These are phyloP conservation scores for Phrynocephalus forsythii DNA, from an alignment of 2,797 vertebrate genomes.

Conservation along the genomic window DNA sequence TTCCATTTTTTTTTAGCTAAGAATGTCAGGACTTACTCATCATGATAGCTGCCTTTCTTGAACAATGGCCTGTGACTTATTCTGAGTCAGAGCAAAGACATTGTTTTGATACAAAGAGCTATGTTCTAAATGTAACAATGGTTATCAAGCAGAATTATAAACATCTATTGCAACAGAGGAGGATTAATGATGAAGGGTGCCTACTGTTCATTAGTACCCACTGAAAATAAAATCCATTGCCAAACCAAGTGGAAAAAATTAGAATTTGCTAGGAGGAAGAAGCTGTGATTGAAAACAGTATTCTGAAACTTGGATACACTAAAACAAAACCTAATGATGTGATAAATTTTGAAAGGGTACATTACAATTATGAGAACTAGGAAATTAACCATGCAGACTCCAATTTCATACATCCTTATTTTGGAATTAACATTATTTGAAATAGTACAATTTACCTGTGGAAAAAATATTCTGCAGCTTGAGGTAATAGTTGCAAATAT, in stretches of 20 bases:
- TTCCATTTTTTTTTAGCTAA: slow-evolving; percentile 3
- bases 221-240: slow-evolving; percentile 38
- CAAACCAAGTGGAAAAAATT: slow-evolving; percentile 25
- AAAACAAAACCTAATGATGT: not conserved
- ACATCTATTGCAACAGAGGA: slow-evolving; percentile 39
- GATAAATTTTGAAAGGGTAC: slow-evolving; percentile 12
- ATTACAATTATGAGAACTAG: not conserved
- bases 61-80: slow-evolving; percentile 45
- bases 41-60: not conserved
- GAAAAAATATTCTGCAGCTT: not conserved
- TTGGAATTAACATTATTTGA: not conserved
- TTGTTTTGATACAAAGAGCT: slow-evolving; percentile 53
- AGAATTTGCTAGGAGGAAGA: slow-evolving; percentile 27
- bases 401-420: not conserved
- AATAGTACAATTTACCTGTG: not conserved
- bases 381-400: not conserved
- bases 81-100: slow-evolving; percentile 49
- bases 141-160: slow-evolving; percentile 44
- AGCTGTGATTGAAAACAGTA: slow-evolving; percentile 30
- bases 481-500: not conserved
- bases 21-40: slow-evolving; percentile 13
- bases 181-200: slow-evolving; percentile 36
- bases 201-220: slow-evolving; percentile 34
- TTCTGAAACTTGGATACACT: slow-evolving; percentile 10
- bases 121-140: slow-evolving; percentile 48